Percentiles rank a stretch among this genome's conserved stretches.
Conservation (phyloP, 2,888 invertebrate species). For the Erebia palarica region DNA sequence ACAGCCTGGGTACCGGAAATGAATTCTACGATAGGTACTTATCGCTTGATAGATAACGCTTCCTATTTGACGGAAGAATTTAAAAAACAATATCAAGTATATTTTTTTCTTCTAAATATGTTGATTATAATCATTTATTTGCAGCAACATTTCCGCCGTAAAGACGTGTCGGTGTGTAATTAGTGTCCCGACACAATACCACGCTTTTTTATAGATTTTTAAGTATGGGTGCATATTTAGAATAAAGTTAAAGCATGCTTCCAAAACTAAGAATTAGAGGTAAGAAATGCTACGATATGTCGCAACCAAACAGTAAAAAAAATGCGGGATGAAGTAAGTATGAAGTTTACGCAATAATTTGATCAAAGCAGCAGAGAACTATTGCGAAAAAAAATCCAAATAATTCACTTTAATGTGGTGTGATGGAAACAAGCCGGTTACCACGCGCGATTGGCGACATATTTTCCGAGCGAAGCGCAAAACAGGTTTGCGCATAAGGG, state of each 20-base stretch:
- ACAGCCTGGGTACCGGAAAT: not conserved
- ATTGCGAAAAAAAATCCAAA: constrained; percentile 53
- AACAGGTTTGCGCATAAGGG: constrained; percentile 70
- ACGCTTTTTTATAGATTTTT: not conserved
- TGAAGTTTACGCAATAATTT: constrained; percentile 14
- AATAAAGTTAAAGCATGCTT: too few species aligned
- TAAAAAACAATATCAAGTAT: not conserved
- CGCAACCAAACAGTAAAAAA: not conserved
- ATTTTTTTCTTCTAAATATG: not conserved
- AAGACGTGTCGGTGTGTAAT: not conserved
- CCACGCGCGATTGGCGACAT: constrained; percentile 74
- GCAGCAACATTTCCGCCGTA: not conserved
- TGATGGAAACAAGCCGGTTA: constrained; percentile 61
- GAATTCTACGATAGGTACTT: not conserved
- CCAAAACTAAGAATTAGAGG: not conserved
- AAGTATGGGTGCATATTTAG: not conserved
- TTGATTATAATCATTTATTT: not conserved
- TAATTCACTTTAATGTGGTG: constrained; percentile 60
- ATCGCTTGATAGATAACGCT: not conserved
- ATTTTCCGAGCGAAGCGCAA: constrained; percentile 70
- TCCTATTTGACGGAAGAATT: not conserved
- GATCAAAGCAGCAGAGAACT: constrained; percentile 20
- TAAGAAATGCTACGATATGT: not conserved
- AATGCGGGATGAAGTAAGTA: too few species aligned
- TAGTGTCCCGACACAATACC: not conserved